A percentile compares a stretch with the other conserved stretches of the same genome.
These are phyloP conservation scores for Maconellicoccus hirsutus DNA, from an alignment of 1,140 invertebrate genomes.

Conservation along the genomic window DNA sequence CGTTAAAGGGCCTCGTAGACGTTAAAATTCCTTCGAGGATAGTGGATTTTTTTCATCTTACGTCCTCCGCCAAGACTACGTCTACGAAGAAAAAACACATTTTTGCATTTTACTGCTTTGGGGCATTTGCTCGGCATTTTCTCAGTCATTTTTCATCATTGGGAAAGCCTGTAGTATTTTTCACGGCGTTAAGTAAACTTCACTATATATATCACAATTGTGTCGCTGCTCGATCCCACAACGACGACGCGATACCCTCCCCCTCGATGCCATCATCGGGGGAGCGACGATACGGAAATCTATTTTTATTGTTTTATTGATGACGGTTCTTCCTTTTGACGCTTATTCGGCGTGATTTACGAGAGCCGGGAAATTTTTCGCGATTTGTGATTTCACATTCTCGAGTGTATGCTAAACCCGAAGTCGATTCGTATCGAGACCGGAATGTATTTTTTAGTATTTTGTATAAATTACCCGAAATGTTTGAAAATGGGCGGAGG, in stretches of 20 bases:
- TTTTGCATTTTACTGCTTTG: constrained; percentile 5
- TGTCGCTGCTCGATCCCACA: not conserved
- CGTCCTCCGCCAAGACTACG: not conserved
- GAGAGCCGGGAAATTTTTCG: too few relatives aligned
- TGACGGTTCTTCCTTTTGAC: not conserved
- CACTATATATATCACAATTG: not conserved
- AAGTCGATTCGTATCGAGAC: too few relatives aligned
- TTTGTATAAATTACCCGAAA: too few relatives aligned
- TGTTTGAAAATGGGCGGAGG: too few relatives aligned
- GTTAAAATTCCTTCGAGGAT: not conserved
- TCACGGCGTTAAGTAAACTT: not conserved
- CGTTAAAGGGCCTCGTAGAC: not conserved
- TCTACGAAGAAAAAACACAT: constrained; percentile 9
- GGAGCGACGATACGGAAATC: not conserved
- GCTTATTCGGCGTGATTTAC: too few relatives aligned
- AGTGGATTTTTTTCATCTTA: not conserved
- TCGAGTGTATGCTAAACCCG: too few relatives aligned
- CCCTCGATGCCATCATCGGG: not conserved
- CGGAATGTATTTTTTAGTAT: too few relatives aligned
- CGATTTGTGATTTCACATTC: too few relatives aligned
- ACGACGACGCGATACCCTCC: not conserved
- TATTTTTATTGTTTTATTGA: constrained; percentile 10
- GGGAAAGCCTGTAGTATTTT: not conserved
- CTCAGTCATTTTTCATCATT: not conserved
- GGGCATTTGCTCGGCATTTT: not conserved